Conservation (phyloP, 2,888 invertebrate species). For the Cyclophora punctaria region DNA sequence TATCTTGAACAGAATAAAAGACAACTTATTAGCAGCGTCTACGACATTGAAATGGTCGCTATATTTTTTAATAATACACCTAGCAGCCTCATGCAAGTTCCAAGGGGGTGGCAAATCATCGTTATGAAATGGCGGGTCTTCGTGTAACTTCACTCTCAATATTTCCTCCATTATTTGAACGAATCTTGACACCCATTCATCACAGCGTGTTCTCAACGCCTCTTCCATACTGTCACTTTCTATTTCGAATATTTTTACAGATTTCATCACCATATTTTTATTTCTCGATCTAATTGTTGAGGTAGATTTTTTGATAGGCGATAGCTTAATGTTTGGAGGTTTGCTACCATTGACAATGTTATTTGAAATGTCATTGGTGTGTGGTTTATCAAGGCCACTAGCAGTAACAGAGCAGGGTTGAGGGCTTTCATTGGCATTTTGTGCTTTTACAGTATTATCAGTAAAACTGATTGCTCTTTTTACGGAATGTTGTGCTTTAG, state of each 20-base stretch:
- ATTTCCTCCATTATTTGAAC: conserved; percentile 62
- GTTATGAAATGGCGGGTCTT: conserved; percentile 26
- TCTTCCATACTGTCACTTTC: conserved; percentile 39
- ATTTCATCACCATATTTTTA: conserved; percentile 1
- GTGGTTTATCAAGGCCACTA: too few species aligned
- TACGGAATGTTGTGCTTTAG: too few species aligned
- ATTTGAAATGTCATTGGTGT: too few species aligned
- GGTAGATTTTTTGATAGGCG: too few species aligned
- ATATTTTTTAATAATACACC: conserved; percentile 44
- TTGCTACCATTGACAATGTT: too few species aligned
- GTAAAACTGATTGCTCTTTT: too few species aligned
- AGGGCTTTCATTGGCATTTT: too few species aligned
- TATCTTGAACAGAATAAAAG: conserved; percentile 31
- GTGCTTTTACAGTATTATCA: too few species aligned
- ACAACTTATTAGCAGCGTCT: conserved; percentile 40
- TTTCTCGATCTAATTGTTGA: too few species aligned
- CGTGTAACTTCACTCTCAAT: conserved; percentile 41
- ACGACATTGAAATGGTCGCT: conserved; percentile 25
- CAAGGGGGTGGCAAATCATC: conserved; percentile 42
- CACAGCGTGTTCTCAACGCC: conserved; percentile 36
- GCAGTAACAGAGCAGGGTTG: too few species aligned
- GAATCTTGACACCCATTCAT: conserved; percentile 58
- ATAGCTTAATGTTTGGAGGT: too few species aligned
- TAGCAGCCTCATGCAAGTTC: conserved; percentile 49
- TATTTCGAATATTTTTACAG: conserved; percentile 40